A percentile compares a stretch with the other conserved stretches of the same genome.
phyloP scores from a whole-genome alignment of 2,797 vertebrate genomes.

The Hoplostethus atlanticus region DNA sequence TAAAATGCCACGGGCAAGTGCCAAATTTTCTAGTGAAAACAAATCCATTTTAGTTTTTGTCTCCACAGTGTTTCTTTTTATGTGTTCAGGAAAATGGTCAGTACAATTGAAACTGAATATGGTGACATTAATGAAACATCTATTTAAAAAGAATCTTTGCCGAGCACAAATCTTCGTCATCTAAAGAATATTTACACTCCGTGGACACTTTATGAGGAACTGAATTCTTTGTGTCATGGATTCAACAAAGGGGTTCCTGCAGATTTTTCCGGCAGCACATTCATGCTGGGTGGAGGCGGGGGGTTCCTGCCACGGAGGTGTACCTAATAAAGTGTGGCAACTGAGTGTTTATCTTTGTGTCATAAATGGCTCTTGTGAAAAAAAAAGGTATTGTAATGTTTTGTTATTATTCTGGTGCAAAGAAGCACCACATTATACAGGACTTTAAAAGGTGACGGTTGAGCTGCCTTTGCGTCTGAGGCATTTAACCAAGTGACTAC shows the following conservation, averaged over 20 bases:
- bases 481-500: constrained; percentile 32
- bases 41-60: constrained; percentile 34
- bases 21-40: constrained; percentile 61
- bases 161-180: constrained; percentile 58
- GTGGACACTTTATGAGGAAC: constrained; percentile 14
- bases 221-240: constrained; percentile 27
- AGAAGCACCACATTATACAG: constrained; percentile 17
- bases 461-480: constrained; percentile 23
- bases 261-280: constrained; percentile 20
- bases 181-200: constrained; percentile 44
- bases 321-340: constrained; percentile 30
- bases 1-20: constrained; percentile 63
- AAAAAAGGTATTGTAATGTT: constrained; percentile 22
- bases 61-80: constrained; percentile 47
- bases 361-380: constrained; percentile 32
- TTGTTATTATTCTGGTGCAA: constrained; percentile 32
- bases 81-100: constrained; percentile 46
- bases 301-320: constrained; percentile 15
- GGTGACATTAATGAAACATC: constrained; percentile 23
- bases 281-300: constrained; percentile 8
- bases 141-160: constrained; percentile 23
- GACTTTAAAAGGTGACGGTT: not conserved
- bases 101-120: constrained; percentile 22
- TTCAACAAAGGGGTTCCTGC: constrained; percentile 9
- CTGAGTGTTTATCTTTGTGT: constrained; percentile 40